These are phyloP conservation scores for Oppia nitens DNA, from an alignment of 1,140 invertebrate genomes.

Conservation along the genomic window DNA sequence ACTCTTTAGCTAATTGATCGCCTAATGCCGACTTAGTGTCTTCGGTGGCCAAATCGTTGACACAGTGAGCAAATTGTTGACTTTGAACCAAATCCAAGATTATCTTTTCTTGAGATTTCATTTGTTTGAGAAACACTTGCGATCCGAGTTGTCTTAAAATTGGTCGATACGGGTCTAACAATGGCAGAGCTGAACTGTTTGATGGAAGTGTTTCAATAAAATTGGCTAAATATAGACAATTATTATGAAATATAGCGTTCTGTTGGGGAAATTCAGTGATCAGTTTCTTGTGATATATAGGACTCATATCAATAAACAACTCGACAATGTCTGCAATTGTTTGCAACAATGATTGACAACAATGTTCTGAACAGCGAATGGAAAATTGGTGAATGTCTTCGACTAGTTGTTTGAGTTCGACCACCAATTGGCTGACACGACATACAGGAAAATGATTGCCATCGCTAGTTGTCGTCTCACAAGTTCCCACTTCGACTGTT, in stretches of 20 bases:
- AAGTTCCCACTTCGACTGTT: background rate
- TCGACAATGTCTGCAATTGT: conserved; percentile 54
- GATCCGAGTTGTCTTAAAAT: background rate
- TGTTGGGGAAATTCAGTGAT: conserved; percentile 65
- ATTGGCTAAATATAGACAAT: conserved; percentile 71
- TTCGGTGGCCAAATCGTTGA: conserved; percentile 1
- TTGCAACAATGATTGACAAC: background rate
- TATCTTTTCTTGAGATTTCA: conserved; percentile 5
- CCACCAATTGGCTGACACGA: conserved; percentile 7
- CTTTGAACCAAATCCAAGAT: background rate
- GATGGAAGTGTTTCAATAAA: conserved; percentile 32
- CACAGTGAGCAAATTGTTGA: conserved; percentile 2
- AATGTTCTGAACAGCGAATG: background rate
- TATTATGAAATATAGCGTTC: conserved; percentile 81
- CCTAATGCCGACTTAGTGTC: background rate
- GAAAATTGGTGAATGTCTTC: background rate
- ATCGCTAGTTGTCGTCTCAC: background rate
- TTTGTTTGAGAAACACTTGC: conserved; percentile 3
- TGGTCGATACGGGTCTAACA: background rate
- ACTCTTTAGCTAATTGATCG: background rate
- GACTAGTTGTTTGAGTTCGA: background rate
- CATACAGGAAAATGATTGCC: background rate
- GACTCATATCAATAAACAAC: conserved; percentile 55
- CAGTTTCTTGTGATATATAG: conserved; percentile 54
- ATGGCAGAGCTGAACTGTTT: background rate